Conservation (phyloP, 2,888 invertebrate genomes). For the Eupithecia centaureata region DNA sequence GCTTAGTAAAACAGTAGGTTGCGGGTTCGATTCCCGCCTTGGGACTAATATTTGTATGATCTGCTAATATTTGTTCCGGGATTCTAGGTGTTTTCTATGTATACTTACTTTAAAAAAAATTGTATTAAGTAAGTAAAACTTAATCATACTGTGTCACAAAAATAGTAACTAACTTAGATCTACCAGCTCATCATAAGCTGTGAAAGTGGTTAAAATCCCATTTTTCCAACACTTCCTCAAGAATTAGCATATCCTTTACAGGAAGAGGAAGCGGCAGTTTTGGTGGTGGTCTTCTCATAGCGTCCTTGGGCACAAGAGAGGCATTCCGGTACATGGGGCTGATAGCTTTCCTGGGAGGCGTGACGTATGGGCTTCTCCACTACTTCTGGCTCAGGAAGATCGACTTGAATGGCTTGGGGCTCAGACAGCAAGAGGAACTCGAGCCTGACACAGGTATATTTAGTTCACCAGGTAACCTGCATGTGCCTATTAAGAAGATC, state of each 20-base stretch:
- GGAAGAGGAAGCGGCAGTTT: conserved; percentile 93
- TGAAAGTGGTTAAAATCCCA: background rate
- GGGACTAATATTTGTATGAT: too few relatives aligned
- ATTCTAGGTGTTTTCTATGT: too few relatives aligned
- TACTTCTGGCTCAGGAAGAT: conserved; percentile 88
- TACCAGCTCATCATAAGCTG: background rate
- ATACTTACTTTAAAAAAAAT: too few relatives aligned
- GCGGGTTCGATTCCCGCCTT: too few relatives aligned
- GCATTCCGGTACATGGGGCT: conserved; percentile 92
- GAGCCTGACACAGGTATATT: conserved; percentile 73
- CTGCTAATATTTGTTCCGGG: too few relatives aligned
- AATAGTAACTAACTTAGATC: background rate
- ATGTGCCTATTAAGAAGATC: too few relatives aligned
- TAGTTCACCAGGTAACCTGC: background rate
- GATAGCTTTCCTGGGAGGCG: conserved; percentile 88
- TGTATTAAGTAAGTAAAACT: background rate
- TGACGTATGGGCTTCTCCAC: conserved; percentile 88
- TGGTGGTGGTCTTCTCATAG: conserved; percentile 90
- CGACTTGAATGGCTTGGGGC: conserved; percentile 66
- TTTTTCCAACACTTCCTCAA: background rate
- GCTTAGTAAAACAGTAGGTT: too few relatives aligned
- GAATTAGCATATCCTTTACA: conserved; percentile 45
- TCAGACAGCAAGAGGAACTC: conserved; percentile 54
- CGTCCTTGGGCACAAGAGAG: conserved; percentile 89
- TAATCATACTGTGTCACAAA: background rate